Evolutionary conservation across 2,888 invertebrate genomes (phyloP), one percentile per base, ranked within the genome.

Genomic region (Sympetrum striolatum): DNA sequence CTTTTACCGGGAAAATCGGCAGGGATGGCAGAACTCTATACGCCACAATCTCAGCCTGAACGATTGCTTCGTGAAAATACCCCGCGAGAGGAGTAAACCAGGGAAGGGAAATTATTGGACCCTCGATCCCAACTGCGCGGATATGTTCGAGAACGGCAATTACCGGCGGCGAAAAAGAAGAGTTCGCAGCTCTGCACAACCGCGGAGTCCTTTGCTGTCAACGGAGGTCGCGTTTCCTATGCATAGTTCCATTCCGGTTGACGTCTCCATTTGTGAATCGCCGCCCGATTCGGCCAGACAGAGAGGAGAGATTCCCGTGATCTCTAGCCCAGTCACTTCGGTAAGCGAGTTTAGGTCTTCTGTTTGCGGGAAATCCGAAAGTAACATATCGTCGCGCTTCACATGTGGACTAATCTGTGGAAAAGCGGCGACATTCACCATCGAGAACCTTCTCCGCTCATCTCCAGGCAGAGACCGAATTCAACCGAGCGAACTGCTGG

Each of bases 21-120:
- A 99, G 93, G 99, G 99, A 39, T 99, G 99, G 99, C 99, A 99
- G 94, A 99, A 99, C 93, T 99, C 99, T 1, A 99, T 99, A 91
- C 95, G 99, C 0, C 99, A 99, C 94, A 99, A 99, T 94, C 95
- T 99, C 22, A 98, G 98, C 92, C 95, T 99, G 93, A 99, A 99
- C 95, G 99, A 99, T 94, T 99, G 99, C 93, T 99, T 99, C 94
- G 98, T 99, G 58, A 99, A 99, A 95, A 98, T 98, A 81, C 98
- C 98, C 1, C 95, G 99, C 22, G 98, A 98, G 93, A 99, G 99
- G 94, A 99, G 99, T 94, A 99, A 99, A 93, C 99, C 99, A 0
- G 99, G 99, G 0, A 99, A 99, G 94, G 99, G 99, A 0, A 99
- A 99, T 94, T 99, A 99, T 94, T 99, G 99, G 99, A 99, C 99